phyloP scores from a whole-genome alignment of 2,888 invertebrate genomes.

The Lithophane semibrunnea region DNA sequence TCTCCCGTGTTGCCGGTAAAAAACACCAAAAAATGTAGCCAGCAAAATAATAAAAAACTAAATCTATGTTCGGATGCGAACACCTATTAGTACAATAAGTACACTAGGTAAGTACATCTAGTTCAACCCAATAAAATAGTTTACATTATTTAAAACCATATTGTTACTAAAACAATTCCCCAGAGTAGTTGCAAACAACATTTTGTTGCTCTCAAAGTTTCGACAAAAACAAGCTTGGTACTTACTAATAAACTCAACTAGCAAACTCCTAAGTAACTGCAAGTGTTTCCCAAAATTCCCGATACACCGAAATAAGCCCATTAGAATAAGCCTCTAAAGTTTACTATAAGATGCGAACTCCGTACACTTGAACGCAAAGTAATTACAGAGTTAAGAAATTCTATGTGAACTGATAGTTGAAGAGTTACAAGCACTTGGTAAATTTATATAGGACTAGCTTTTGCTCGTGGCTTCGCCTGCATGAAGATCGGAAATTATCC shows the following conservation, averaged over 20 bases:
- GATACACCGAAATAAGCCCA: constrained; percentile 61
- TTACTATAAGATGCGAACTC: constrained; percentile 52
- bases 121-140: neutral
- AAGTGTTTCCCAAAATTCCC: constrained; percentile 62
- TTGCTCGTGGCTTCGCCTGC: neutral
- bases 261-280: constrained; percentile 57
- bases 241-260: constrained; percentile 49
- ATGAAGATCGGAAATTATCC: too few relatives aligned
- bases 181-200: constrained; percentile 1
- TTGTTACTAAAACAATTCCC: constrained; percentile 8
- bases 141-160: constrained; percentile 1
- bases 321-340: constrained; percentile 63
- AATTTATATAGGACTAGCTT: constrained; percentile 51
- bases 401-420: constrained; percentile 52
- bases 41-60: too few relatives aligned
- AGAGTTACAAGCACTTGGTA: constrained; percentile 56
- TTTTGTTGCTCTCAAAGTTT: constrained; percentile 29
- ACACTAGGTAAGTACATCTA: too few relatives aligned
- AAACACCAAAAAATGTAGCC: too few relatives aligned
- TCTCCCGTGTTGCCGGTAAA: too few relatives aligned
- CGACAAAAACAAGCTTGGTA: constrained; percentile 39
- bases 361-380: constrained; percentile 54
- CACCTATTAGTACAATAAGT: neutral
- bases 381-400: constrained; percentile 65
- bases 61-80: too few relatives aligned